These are phyloP conservation scores for Trogon melanurus DNA, from an alignment of 2,113 vertebrate genomes.

Conservation along the genomic window DNA sequence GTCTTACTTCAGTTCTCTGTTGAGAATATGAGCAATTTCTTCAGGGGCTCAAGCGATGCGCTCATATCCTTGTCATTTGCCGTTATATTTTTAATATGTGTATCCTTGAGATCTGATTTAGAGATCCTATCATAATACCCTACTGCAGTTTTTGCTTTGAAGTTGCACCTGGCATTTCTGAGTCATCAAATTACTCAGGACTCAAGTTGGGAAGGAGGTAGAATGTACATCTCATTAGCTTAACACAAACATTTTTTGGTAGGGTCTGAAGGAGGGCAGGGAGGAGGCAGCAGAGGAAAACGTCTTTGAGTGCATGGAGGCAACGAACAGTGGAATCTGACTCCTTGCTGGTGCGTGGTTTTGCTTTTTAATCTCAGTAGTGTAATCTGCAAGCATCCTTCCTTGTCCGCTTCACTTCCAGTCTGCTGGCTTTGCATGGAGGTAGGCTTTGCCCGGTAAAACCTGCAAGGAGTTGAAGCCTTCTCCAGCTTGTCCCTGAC, in stretches of 20 bases:
- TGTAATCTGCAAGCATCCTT: background rate
- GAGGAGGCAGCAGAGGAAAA: background rate
- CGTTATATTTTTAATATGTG: background rate
- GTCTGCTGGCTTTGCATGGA: background rate
- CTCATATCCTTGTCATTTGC: background rate
- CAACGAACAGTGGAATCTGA: background rate
- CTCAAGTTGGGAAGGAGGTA: background rate
- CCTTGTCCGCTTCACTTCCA: background rate
- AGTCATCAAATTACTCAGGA: background rate
- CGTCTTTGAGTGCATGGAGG: background rate
- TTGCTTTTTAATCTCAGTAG: background rate
- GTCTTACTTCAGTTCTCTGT: background rate
- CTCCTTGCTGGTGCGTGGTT: background rate
- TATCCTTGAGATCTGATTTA: background rate
- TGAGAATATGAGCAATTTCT: background rate
- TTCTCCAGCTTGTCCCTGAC: background rate
- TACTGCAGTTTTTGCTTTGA: background rate
- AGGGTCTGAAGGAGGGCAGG: background rate
- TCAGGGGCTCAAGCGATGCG: background rate
- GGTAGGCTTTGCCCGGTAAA: background rate
- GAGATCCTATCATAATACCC: background rate
- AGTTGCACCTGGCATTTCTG: slow-evolving; percentile 6
- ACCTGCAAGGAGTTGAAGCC: background rate
- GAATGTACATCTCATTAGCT: background rate
- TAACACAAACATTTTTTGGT: background rate